Base-by-base conservation (phyloP, 1,140 invertebrate species). In the Eubasilissa regina region DNA sequence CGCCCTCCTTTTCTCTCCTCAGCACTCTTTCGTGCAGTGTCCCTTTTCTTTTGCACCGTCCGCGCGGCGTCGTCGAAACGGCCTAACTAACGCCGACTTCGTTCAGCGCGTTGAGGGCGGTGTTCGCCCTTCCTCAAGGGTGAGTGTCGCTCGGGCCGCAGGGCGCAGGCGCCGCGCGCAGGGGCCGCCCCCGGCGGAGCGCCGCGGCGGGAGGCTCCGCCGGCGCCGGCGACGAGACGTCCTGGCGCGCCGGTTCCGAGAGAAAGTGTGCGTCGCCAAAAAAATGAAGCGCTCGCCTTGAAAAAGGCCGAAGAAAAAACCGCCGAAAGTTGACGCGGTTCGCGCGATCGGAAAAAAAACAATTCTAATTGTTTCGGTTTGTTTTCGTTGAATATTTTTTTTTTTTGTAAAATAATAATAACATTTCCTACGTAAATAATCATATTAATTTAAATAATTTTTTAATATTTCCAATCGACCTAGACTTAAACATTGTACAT, bases 41-140 rank as follows among this genome's bases (percentile, higher is more conserved):
- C 81, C 56, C 81, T 82, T 72, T 82, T 79, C 70, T 74, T 77
- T 82, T 62, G n/a, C 51, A 64, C 55, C 43, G 68, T 55, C 47
- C 17, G 10, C 25, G 55, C 13, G 13, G 10, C 74, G 66, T 45
- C 44, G 55, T 15, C 53, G 8, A 21, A 44, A 56, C 0, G 75
- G 6, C 53, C 0, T 12, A 80, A 70, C 68, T 68, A 51, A n/a
- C 75, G 56, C 45, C 15, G 15, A 43, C 15, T 12, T 0, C 48
- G 1, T 3, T 3, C 55, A 12, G 15, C n/a, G 74, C 15, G 15
- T 15, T 10, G 7, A 9, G 35, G 51, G 21, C 48, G 21, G 17
- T 0, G 3, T 3, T 4, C 7, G 12, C 45, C 15, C 15, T 1
- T 13, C 4, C 8, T 44, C 56, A 73, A 58, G 77, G 56, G 66